These are phyloP conservation scores for Spialia ferax DNA, from an alignment of 2,888 invertebrate species.

Conservation along the genomic window DNA sequence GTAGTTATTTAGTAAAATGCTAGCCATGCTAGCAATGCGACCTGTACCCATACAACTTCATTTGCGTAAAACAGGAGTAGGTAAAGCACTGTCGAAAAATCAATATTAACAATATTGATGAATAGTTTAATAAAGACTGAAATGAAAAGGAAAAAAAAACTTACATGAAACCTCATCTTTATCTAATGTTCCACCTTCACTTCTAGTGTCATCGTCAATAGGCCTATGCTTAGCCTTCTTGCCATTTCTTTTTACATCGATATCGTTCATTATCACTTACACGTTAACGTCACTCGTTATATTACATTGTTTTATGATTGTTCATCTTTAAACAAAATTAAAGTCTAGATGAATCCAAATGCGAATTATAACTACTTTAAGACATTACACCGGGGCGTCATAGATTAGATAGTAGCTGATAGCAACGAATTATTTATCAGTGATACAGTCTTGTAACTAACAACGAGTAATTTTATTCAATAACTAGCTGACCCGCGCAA, in stretches of 20 bases:
- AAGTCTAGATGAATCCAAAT: slow-evolving; percentile 63
- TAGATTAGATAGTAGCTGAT: slow-evolving; percentile 72
- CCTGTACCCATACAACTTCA: no score
- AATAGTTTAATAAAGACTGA: neutral
- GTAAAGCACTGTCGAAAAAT: no score
- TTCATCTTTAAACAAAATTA: slow-evolving; percentile 52
- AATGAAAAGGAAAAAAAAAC: slow-evolving; percentile 50
- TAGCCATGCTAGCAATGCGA: no score
- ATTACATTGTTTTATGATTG: slow-evolving; percentile 39
- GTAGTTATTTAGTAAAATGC: no score
- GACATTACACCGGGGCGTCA: slow-evolving; percentile 67
- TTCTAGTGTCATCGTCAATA: slow-evolving; percentile 77
- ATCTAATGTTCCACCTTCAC: slow-evolving; percentile 73
- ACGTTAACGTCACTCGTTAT: slow-evolving; percentile 29
- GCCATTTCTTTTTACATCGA: slow-evolving; percentile 55
- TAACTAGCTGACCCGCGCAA: no score
- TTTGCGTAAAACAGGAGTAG: no score
- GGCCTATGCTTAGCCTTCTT: slow-evolving; percentile 67
- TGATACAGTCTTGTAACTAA: slow-evolving; percentile 30
- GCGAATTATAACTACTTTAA: slow-evolving; percentile 71
- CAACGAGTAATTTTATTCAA: slow-evolving; percentile 11
- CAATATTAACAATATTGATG: no score
- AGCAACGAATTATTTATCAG: slow-evolving; percentile 38
- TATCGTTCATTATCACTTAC: slow-evolving; percentile 67
- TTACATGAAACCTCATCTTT: slow-evolving; percentile 62